Evolutionary conservation across 2,888 invertebrate species (phyloP).

Genomic region (Polydrusus tereticollis): DNA sequence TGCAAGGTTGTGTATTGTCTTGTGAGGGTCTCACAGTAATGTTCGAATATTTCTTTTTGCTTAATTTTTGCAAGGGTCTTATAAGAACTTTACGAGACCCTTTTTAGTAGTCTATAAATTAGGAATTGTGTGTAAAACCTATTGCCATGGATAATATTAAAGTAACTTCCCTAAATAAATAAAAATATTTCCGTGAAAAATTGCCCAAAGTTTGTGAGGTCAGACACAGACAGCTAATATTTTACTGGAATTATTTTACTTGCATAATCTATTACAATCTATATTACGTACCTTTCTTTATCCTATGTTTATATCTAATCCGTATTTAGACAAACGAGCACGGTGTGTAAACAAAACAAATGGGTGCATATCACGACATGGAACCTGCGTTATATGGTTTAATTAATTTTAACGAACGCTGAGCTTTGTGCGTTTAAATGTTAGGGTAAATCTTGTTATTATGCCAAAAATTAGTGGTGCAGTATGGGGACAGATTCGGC

Average conservation of each 20-base stretch:
- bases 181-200: too few relatives aligned
- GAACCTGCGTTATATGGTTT: slow-evolving; percentile 25
- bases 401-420: slow-evolving; percentile 26
- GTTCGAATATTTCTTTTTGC: too few relatives aligned
- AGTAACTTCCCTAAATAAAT: too few relatives aligned
- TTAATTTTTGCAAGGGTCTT: too few relatives aligned
- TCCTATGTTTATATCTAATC: slow-evolving; percentile 21
- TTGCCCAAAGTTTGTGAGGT: too few relatives aligned
- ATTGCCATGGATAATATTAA: too few relatives aligned
- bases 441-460: slow-evolving; percentile 7
- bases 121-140: too few relatives aligned
- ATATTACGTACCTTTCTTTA: background rate
- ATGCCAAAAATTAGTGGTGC: background rate
- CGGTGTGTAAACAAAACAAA: slow-evolving; percentile 22
- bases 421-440: slow-evolving; percentile 9
- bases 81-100: too few relatives aligned
- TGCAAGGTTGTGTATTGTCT: too few relatives aligned
- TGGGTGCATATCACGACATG: slow-evolving; percentile 24
- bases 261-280: slow-evolving; percentile 11
- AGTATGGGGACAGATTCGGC: background rate
- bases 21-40: too few relatives aligned
- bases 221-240: background rate
- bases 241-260: background rate
- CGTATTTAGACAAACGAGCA: slow-evolving; percentile 24
- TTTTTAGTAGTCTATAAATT: too few relatives aligned